Percentiles rank a stretch among this genome's conserved stretches.
These are phyloP conservation scores for Sylvilagus floridanus DNA, from an alignment of 2,797 vertebrate genomes.

Conservation along the genomic window DNA sequence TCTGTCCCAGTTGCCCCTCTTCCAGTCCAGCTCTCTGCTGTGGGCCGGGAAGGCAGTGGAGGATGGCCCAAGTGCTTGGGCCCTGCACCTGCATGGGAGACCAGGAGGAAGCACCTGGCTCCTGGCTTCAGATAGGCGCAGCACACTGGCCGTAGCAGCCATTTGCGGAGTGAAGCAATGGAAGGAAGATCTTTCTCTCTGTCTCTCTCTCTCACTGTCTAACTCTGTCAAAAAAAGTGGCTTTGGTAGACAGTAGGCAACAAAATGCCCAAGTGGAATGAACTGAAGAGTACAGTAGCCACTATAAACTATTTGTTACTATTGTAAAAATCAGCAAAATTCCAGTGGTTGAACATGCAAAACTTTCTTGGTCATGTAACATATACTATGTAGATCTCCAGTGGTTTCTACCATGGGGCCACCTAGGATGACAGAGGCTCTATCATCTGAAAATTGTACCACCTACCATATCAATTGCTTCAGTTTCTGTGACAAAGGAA, in stretches of 20 bases:
- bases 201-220: no score
- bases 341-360: neutral
- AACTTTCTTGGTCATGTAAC: neutral
- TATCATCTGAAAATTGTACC: conserved; percentile 11
- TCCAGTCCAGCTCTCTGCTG: no score
- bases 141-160: no score
- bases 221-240: neutral
- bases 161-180: no score
- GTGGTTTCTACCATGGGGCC: neutral
- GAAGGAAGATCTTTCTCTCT: no score
- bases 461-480: neutral
- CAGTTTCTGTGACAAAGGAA: neutral
- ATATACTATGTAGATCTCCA: conserved; percentile 6
- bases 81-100: no score
- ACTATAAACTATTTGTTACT: conserved; percentile 15
- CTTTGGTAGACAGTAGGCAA: conserved; percentile 19
- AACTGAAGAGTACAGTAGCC: neutral
- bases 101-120: no score
- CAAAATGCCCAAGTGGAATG: conserved; percentile 13
- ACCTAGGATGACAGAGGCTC: neutral
- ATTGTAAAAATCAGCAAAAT: conserved; percentile 27
- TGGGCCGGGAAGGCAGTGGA: no score
- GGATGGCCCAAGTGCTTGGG: no score
- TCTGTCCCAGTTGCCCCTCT: no score
- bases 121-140: no score